phyloP scores from a whole-genome alignment of 2,888 invertebrate species.

The Drosophila prolongata region DNA sequence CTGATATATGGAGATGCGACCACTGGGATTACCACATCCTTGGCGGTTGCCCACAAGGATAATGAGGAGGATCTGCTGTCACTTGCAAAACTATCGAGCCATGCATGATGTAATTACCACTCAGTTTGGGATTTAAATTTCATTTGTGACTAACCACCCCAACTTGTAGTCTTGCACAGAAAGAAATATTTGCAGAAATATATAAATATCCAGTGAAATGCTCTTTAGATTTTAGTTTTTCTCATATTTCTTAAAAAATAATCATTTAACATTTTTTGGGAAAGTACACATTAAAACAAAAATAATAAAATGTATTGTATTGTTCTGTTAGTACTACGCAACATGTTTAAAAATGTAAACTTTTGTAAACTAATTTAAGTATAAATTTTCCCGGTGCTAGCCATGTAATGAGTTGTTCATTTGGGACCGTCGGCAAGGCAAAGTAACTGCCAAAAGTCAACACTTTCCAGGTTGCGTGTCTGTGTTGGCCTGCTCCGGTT shows the following conservation, averaged over 20 bases:
- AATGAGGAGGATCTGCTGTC: conserved; percentile 28
- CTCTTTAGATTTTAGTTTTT: no score
- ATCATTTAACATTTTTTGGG: no score
- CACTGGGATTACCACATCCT: conserved; percentile 26
- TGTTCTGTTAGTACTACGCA: no score
- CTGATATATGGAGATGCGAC: conserved; percentile 25
- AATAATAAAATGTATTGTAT: no score
- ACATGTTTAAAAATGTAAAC: no score
- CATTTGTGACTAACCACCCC: conserved; percentile 1
- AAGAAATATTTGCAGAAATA: background rate
- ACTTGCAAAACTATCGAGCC: conserved; percentile 16
- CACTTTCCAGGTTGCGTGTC: conserved; percentile 31
- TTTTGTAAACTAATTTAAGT: no score
- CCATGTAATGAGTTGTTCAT: conserved; percentile 34
- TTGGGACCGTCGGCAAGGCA: conserved; percentile 21
- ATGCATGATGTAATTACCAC: conserved; percentile 36
- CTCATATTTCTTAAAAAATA: no score
- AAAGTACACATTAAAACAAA: no score
- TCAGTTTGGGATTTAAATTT: conserved; percentile 37
- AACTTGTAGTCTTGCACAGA: background rate
- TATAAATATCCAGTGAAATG: no score
- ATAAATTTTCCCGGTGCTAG: background rate
- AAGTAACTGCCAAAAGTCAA: conserved; percentile 46
- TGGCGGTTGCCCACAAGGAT: conserved; percentile 35
- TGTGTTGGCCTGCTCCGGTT: conserved; percentile 24